phyloP scores from a whole-genome alignment of 2,888 invertebrate species.

The Neoaliturus tenellus region DNA sequence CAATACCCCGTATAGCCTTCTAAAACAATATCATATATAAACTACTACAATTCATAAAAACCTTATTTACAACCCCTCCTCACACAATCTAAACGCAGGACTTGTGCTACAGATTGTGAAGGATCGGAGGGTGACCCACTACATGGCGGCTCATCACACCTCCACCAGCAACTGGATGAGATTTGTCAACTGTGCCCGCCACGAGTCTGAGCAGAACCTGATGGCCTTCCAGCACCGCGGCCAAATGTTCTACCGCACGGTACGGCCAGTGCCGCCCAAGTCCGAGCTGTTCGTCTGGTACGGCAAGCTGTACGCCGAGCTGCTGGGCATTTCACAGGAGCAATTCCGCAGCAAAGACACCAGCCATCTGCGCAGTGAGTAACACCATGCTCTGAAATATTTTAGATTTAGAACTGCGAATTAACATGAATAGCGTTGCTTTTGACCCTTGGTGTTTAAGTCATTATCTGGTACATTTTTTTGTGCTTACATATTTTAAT shows the following conservation, averaged over 20 bases:
- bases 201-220: conserved; percentile 71
- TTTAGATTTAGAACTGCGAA: no score
- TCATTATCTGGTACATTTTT: no score
- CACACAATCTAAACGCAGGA: no score
- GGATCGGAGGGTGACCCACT: conserved; percentile 61
- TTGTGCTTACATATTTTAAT: no score
- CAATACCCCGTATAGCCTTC: no score
- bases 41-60: no score
- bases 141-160: conserved; percentile 69
- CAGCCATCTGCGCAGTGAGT: neutral
- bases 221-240: conserved; percentile 72
- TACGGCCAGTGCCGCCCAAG: conserved; percentile 67
- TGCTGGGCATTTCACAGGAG: conserved; percentile 27
- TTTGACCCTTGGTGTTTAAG: no score
- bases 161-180: conserved; percentile 71
- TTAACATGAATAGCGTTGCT: no score
- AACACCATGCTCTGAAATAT: no score
- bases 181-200: conserved; percentile 71
- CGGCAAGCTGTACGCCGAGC: conserved; percentile 15
- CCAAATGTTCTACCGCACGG: conserved; percentile 71
- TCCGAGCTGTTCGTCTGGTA: conserved; percentile 69
- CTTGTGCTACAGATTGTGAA: no score
- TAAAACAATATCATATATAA: no score
- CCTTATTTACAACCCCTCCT: no score
- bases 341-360: conserved; percentile 16